Conservation (phyloP, 2,797 vertebrate species). For the Merluccius polli region DNA sequence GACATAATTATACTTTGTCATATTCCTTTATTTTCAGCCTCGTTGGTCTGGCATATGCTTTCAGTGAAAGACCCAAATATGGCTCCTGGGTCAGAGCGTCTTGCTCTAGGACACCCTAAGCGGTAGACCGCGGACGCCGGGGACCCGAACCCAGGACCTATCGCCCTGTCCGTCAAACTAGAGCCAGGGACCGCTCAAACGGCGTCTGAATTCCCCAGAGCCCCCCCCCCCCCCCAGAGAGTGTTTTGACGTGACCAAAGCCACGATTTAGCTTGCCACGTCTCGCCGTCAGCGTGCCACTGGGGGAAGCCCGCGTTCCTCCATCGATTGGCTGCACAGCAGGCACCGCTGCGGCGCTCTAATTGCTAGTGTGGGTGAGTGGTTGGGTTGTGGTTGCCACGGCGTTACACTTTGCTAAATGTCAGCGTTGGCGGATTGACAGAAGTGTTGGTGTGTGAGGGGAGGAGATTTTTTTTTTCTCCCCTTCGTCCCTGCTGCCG, state of each 20-base stretch:
- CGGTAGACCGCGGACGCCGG: not conserved
- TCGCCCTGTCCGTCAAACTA: not conserved
- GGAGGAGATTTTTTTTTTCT: slow-evolving; percentile 30
- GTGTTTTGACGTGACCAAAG: slow-evolving; percentile 13
- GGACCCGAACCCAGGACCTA: not conserved
- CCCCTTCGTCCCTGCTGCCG: not conserved
- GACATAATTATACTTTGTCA: too few relatives aligned
- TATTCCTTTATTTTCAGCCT: not conserved
- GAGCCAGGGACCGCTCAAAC: not conserved
- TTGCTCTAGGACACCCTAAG: not conserved
- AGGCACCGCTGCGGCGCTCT: slow-evolving; percentile 21
- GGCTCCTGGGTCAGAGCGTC: not conserved
- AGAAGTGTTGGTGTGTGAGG: slow-evolving; percentile 27
- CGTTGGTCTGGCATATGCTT: not conserved
- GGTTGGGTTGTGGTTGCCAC: slow-evolving; percentile 45
- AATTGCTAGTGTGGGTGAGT: slow-evolving; percentile 41
- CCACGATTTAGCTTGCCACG: slow-evolving; percentile 11
- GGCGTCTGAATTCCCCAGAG: slow-evolving; percentile 35
- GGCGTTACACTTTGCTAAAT: slow-evolving; percentile 45
- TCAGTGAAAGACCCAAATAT: slow-evolving; percentile 32
- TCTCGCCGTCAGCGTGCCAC: not conserved
- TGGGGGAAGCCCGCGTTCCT: slow-evolving; percentile 27
- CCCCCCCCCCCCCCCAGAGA: too few relatives aligned
- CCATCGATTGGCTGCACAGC: slow-evolving; percentile 36
- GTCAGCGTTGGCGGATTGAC: slow-evolving; percentile 37